Evolutionary conservation across 2,113 vertebrate species (phyloP).

Genomic region (Lamprotornis superbus): DNA sequence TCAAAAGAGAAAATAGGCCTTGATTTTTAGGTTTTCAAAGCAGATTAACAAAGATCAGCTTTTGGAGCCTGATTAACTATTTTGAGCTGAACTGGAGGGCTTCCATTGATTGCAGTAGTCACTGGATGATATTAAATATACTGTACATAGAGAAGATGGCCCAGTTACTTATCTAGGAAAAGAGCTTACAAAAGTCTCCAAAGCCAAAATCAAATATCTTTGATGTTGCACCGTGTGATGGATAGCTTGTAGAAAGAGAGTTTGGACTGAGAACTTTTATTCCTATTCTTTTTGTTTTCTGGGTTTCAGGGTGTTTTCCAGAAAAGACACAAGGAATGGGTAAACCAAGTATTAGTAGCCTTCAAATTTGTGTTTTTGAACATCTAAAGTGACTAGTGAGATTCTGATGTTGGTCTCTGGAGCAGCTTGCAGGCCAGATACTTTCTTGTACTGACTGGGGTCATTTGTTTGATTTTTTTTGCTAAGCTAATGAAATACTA

Average conservation of each 20-base stretch:
- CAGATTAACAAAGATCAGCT: background rate
- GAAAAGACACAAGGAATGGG: background rate
- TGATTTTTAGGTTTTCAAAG: conserved; percentile 7
- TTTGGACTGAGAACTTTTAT: background rate
- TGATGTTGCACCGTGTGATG: background rate
- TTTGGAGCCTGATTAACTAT: conserved; percentile 2
- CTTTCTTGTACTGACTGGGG: background rate
- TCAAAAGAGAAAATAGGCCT: background rate
- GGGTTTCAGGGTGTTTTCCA: background rate
- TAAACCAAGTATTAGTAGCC: background rate
- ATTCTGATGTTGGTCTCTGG: background rate
- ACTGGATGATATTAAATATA: background rate
- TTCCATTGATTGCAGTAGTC: background rate
- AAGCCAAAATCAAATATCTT: background rate
- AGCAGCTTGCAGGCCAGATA: background rate
- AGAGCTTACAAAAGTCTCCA: background rate
- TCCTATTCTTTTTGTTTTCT: background rate
- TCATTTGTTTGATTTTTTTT: background rate
- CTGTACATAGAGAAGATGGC: background rate
- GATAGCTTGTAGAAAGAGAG: background rate
- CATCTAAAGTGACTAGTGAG: background rate
- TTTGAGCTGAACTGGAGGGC: background rate
- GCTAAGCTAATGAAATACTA: background rate
- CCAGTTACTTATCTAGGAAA: background rate
- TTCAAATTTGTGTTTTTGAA: background rate